These are phyloP conservation scores for Camelus bactrianus DNA, from an alignment of 2,113 vertebrate species.

Conservation along the genomic window DNA sequence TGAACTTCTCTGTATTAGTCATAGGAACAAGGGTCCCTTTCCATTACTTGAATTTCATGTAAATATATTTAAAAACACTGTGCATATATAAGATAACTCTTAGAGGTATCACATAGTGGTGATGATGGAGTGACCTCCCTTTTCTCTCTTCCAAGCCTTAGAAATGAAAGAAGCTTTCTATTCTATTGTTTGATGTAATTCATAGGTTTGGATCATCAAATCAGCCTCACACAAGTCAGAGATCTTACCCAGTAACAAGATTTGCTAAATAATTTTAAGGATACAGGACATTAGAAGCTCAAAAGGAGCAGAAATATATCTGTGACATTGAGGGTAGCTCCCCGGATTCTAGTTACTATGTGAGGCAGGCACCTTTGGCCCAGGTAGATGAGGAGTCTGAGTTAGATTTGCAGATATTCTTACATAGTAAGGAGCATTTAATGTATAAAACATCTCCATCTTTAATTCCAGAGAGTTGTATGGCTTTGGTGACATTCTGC, in stretches of 20 bases:
- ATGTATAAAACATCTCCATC: not conserved
- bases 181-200: not conserved
- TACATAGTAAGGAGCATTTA: not conserved
- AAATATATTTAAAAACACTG: not conserved
- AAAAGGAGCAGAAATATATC: not conserved
- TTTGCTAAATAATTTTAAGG: not conserved
- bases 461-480: not conserved
- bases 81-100: not conserved
- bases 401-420: not conserved
- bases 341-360: not conserved
- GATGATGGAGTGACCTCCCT: too few relatives aligned
- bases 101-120: not conserved
- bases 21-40: not conserved
- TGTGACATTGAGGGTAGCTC: not conserved
- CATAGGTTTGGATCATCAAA: not conserved
- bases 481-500: not conserved
- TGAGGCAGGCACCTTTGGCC: not conserved
- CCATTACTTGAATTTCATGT: not conserved
- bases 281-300: not conserved
- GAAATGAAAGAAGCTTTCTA: not conserved
- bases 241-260: not conserved
- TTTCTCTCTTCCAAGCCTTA: not conserved
- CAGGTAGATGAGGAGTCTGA: not conserved
- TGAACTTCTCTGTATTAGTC: not conserved
- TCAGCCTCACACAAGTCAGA: not conserved